Evolutionary conservation across 2,888 invertebrate species (phyloP).

Genomic region (Amphiduros pacificus): DNA sequence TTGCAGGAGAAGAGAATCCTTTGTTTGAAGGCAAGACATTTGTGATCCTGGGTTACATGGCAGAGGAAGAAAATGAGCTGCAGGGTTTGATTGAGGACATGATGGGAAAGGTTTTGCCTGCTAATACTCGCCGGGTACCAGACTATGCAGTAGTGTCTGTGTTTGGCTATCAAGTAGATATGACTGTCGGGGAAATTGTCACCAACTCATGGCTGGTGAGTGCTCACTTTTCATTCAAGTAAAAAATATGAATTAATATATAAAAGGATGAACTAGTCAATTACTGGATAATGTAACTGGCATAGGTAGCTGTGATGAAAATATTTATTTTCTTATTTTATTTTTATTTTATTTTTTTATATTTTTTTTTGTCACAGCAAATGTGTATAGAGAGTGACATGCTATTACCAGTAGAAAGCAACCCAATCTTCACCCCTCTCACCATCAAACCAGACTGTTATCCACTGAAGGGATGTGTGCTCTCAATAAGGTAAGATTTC

Average conservation of each 20-base stretch:
- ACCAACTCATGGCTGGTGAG: conserved; percentile 74
- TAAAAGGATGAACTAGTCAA: background rate
- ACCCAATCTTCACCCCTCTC: conserved; percentile 61
- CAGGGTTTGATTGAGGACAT: conserved; percentile 47
- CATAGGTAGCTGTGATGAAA: too few relatives aligned
- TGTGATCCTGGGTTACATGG: conserved; percentile 56
- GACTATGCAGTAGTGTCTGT: conserved; percentile 72
- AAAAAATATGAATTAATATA: too few relatives aligned
- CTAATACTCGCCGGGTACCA: conserved; percentile 56
- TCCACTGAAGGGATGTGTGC: conserved; percentile 72
- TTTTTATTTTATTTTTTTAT: conserved; percentile 54
- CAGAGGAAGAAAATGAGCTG: conserved; percentile 45
- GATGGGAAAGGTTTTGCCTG: conserved; percentile 30
- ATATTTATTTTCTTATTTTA: background rate
- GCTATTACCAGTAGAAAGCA: conserved; percentile 39
- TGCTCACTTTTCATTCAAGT: background rate
- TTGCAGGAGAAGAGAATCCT: too few relatives aligned
- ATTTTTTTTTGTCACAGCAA: conserved; percentile 42
- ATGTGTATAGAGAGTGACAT: conserved; percentile 51
- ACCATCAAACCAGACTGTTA: conserved; percentile 55
- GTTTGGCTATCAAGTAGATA: conserved; percentile 60
- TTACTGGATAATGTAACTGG: background rate
- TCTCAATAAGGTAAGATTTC: conserved; percentile 74
- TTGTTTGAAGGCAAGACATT: conserved; percentile 50
- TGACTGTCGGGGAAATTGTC: conserved; percentile 67